Percentiles rank a stretch among this genome's conserved stretches.
Evolutionary conservation across 1,140 invertebrate genomes (phyloP).

Genomic region (Zaprionus ornatus): DNA sequence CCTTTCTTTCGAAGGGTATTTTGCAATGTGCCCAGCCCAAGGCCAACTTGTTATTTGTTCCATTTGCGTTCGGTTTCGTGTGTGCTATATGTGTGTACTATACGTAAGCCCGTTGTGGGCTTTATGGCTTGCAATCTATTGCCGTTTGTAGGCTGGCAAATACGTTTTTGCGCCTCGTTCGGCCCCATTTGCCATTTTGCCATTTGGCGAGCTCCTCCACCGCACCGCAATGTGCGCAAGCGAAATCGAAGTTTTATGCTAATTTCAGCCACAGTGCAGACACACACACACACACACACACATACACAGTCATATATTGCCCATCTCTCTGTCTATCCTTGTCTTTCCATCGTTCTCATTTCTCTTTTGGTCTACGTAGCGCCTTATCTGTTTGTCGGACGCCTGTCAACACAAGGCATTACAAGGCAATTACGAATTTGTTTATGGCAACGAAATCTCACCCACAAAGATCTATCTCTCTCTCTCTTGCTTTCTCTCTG

Average conservation of each 20-base stretch:
- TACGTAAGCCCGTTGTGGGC: conserved; percentile 35
- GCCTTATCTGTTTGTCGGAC: conserved; percentile 71
- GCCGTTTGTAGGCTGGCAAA: conserved; percentile 67
- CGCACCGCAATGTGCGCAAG: conserved; percentile 51
- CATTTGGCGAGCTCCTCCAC: conserved; percentile 31
- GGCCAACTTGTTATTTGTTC: background rate
- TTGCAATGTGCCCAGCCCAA: background rate
- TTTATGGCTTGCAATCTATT: conserved; percentile 73
- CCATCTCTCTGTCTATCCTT: conserved; percentile 2
- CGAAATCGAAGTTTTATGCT: conserved; percentile 81
- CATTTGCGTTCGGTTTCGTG: conserved; percentile 6
- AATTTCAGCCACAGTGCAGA: conserved; percentile 46
- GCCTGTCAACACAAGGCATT: conserved; percentile 77
- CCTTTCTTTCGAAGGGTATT: conserved; percentile 3
- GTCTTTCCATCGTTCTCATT: background rate
- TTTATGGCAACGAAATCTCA: conserved; percentile 63
- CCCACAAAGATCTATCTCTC: conserved; percentile 10
- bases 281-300: conserved; percentile 7
- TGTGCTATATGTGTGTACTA: conserved; percentile 10
- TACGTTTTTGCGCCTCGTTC: conserved; percentile 45
- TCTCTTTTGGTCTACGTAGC: background rate
- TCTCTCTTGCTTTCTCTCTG: background rate
- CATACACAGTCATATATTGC: conserved; percentile 16
- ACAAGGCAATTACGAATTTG: conserved; percentile 79
- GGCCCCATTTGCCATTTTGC: conserved; percentile 14